phyloP scores from a whole-genome alignment of 1,140 invertebrate species.

The Argopecten irradians region DNA sequence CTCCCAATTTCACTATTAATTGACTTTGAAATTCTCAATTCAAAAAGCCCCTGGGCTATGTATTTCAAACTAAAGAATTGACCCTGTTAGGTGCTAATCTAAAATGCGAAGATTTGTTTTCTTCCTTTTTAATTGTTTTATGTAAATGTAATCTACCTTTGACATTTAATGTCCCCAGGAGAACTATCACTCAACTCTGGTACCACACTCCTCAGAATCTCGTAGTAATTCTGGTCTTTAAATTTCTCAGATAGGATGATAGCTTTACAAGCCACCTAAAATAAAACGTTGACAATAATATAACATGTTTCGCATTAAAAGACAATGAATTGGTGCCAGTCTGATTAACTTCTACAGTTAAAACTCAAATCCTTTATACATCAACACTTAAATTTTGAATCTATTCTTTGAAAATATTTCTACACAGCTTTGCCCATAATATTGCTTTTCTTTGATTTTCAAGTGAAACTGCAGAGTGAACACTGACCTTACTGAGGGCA shows the following conservation, averaged over 20 bases:
- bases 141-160: conserved; percentile 53
- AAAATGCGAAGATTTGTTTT: no score
- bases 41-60: no score
- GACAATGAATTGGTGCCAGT: no score
- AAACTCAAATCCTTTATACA: no score
- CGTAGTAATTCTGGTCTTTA: conserved; percentile 85
- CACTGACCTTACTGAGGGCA: conserved; percentile 86
- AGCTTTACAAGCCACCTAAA: conserved; percentile 79
- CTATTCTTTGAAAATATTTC: no score
- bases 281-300: background rate
- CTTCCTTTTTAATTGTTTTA: background rate
- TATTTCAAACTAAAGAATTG: no score
- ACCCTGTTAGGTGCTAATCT: no score
- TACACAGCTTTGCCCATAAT: no score
- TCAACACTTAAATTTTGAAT: no score
- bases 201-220: conserved; percentile 80
- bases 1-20: no score
- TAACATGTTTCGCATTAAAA: background rate
- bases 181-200: conserved; percentile 73
- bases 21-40: no score
- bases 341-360: no score
- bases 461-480: background rate
- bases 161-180: conserved; percentile 60
- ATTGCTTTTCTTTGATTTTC: background rate
- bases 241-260: conserved; percentile 84